Percentiles rank a stretch among this genome's conserved stretches.
Evolutionary conservation across 2,888 invertebrate species (phyloP).

Genomic region (Caenorhabditis macrosperma): DNA sequence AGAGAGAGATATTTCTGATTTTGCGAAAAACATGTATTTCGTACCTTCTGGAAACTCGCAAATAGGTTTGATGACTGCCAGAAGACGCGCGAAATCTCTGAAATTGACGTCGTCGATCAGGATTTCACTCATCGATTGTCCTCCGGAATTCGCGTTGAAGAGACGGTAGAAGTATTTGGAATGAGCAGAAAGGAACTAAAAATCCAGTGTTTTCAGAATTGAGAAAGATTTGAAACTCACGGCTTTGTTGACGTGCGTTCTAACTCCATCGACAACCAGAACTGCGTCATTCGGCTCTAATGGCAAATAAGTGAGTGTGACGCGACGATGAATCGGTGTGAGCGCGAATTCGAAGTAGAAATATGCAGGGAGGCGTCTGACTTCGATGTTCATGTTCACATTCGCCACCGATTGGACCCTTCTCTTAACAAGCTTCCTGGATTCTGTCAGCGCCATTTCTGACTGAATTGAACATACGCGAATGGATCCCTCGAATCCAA

Average conservation of each 20-base stretch:
- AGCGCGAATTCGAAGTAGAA: no score
- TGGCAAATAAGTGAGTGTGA: no score
- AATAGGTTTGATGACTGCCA: background rate
- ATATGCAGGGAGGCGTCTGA: no score
- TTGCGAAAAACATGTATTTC: background rate
- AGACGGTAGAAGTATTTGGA: conserved; percentile 7
- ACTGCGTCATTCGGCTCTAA: no score
- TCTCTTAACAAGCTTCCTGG: no score
- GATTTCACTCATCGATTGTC: conserved; percentile 7
- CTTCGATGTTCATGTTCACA: no score
- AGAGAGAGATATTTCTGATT: background rate
- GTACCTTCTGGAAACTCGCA: background rate
- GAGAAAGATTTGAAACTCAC: background rate
- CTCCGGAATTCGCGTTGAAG: conserved; percentile 10
- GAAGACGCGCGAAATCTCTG: background rate
- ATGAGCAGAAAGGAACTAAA: background rate
- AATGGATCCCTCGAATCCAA: background rate
- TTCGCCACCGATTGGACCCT: no score
- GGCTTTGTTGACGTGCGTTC: background rate
- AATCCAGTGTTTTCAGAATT: background rate
- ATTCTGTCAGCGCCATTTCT: background rate
- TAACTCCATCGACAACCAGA: background rate
- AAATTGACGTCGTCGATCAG: conserved; percentile 11
- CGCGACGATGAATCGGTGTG: no score
- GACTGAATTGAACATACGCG: background rate